Percentiles rank a stretch among this genome's conserved stretches.
Conservation (phyloP, 1,140 invertebrate genomes). For the Chymomyza costata region DNA sequence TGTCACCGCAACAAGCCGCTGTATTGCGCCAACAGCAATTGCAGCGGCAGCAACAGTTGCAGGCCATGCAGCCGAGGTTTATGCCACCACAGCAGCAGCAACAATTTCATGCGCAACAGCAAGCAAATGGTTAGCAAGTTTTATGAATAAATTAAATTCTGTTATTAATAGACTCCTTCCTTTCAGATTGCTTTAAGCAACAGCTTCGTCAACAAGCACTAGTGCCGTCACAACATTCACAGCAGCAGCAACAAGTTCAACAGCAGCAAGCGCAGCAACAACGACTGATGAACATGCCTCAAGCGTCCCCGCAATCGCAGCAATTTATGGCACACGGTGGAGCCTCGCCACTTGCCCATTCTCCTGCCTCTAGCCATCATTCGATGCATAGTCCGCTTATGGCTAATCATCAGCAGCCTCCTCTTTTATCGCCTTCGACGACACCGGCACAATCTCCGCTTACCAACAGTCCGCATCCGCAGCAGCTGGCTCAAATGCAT, state of each 20-base stretch:
- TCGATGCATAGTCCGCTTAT: conserved; percentile 69
- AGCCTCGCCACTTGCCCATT: conserved; percentile 74
- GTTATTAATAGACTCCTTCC: background rate
- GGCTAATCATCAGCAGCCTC: conserved; percentile 65
- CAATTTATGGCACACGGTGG: conserved; percentile 55
- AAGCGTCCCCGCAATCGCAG: conserved; percentile 38
- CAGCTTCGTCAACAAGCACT: conserved; percentile 30
- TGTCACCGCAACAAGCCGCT: conserved; percentile 45
- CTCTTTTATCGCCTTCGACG: conserved; percentile 60
- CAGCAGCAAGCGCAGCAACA: conserved; percentile 74
- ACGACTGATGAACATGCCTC: conserved; percentile 49
- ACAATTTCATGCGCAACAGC: conserved; percentile 43
- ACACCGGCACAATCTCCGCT: conserved; percentile 56
- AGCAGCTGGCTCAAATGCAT: conserved; percentile 28
- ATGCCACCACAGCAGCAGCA: conserved; percentile 36
- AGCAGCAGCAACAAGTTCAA: conserved; percentile 56
- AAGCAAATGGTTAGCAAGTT: conserved; percentile 45
- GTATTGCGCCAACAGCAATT: conserved; percentile 67
- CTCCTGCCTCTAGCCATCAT: conserved; percentile 71
- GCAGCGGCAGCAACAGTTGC: conserved; percentile 43
- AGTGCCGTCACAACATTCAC: conserved; percentile 62
- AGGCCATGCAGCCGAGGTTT: conserved; percentile 48
- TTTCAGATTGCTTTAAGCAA: conserved; percentile 50
- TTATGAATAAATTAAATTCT: background rate
- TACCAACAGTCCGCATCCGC: conserved; percentile 37